Evolutionary conservation across 2,797 vertebrate genomes (phyloP).

Genomic region (Alectoris magna): DNA sequence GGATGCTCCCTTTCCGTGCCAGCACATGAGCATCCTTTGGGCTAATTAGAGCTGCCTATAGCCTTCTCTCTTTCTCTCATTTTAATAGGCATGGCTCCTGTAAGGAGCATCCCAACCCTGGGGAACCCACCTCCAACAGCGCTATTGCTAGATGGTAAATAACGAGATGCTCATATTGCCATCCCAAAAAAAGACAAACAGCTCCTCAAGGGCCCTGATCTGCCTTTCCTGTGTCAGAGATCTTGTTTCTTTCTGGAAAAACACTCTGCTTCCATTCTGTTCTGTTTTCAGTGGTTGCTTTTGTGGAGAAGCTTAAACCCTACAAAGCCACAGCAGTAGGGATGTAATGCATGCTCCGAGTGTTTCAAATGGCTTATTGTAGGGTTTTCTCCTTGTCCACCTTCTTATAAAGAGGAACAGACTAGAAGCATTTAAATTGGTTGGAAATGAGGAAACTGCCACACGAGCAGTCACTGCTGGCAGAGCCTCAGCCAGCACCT

Average conservation of each 20-base stretch:
- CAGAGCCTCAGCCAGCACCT: too few species aligned
- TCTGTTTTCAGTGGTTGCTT: neutral
- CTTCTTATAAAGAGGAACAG: neutral
- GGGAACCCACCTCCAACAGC: neutral
- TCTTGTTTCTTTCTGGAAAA: neutral
- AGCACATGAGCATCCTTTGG: too few species aligned
- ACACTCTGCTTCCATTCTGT: neutral
- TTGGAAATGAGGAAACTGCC: too few species aligned
- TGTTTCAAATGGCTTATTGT: neutral
- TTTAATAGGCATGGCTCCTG: neutral
- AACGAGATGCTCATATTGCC: neutral
- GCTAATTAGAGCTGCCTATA: too few species aligned
- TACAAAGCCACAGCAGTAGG: neutral
- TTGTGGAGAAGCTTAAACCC: neutral
- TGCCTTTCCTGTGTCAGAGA: neutral
- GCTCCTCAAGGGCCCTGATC: neutral
- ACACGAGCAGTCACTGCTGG: too few species aligned
- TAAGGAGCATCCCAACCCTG: neutral
- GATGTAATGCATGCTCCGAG: neutral
- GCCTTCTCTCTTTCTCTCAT: too few species aligned
- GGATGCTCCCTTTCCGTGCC: too few species aligned
- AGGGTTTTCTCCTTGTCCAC: neutral
- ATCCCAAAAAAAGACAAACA: neutral
- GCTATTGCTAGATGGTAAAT: neutral
- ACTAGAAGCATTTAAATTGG: neutral